Percentiles rank a stretch among this genome's conserved stretches.
phyloP scores from a whole-genome alignment of 2,797 vertebrate genomes.

The Artibeus lituratus region DNA sequence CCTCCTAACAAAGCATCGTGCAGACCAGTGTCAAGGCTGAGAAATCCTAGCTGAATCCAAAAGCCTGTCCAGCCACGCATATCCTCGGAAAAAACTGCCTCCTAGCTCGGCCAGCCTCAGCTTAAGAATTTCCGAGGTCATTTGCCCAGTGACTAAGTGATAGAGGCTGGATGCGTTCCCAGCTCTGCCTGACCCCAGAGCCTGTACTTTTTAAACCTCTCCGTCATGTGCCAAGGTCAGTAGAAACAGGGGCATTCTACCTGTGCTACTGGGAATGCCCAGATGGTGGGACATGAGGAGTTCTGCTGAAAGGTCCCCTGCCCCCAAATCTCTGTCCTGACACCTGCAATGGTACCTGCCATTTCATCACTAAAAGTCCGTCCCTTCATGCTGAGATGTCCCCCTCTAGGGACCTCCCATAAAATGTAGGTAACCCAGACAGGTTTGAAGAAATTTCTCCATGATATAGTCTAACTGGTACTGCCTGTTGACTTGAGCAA shows the following conservation, averaged over 20 bases:
- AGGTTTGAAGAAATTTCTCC: background rate
- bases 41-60: background rate
- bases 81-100: background rate
- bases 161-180: background rate
- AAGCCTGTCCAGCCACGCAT: background rate
- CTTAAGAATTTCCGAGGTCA: background rate
- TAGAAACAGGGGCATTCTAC: background rate
- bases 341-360: background rate
- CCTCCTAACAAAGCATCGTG: background rate
- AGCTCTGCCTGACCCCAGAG: background rate
- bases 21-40: background rate
- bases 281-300: background rate
- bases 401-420: background rate
- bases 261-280: background rate
- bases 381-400: background rate
- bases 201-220: background rate
- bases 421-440: background rate
- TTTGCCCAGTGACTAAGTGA: background rate
- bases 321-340: background rate
- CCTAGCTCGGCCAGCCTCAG: background rate
- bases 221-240: background rate
- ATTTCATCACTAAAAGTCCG: background rate
- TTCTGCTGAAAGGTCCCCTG: background rate
- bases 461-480: background rate
- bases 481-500: background rate